Evolutionary conservation across 2,797 vertebrate species (phyloP).

Genomic region (Ficedula albicollis): DNA sequence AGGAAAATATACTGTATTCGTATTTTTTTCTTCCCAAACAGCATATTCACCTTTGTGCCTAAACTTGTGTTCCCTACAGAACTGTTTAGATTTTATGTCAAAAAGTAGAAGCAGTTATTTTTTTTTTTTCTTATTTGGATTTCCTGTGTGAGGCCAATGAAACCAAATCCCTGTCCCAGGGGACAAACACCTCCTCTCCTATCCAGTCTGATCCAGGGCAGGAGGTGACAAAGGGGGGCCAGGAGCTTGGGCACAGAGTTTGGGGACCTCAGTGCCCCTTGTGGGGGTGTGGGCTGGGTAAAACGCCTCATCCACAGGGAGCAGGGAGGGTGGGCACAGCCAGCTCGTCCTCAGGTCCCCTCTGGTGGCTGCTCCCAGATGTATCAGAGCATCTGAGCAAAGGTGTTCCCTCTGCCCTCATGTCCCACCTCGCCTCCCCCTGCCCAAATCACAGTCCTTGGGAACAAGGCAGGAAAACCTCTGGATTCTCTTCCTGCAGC

Average conservation of each 20-base stretch:
- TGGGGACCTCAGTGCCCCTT: not conserved
- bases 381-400: not conserved
- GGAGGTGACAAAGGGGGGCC: not conserved
- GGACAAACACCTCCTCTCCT: not conserved
- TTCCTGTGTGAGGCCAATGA: not conserved
- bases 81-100: not conserved
- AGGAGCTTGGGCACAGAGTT: rapidly evolving
- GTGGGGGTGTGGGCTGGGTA: not conserved
- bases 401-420: rapidly evolving
- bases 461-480: not conserved
- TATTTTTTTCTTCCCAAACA: rapidly evolving
- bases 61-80: not conserved
- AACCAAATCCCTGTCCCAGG: not conserved
- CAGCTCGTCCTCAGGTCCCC: not conserved
- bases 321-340: not conserved
- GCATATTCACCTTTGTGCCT: not conserved
- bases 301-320: rapidly evolving
- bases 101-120: not conserved
- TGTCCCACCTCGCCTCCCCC: rapidly evolving
- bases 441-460: rapidly evolving
- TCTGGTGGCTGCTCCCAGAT: not conserved
- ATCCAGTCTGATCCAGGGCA: not conserved
- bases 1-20: not conserved
- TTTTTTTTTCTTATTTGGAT: not conserved
- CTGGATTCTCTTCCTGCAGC: rapidly evolving